Base-by-base conservation (phyloP, 2,888 invertebrate species). In the Halictus quadricinctus region DNA sequence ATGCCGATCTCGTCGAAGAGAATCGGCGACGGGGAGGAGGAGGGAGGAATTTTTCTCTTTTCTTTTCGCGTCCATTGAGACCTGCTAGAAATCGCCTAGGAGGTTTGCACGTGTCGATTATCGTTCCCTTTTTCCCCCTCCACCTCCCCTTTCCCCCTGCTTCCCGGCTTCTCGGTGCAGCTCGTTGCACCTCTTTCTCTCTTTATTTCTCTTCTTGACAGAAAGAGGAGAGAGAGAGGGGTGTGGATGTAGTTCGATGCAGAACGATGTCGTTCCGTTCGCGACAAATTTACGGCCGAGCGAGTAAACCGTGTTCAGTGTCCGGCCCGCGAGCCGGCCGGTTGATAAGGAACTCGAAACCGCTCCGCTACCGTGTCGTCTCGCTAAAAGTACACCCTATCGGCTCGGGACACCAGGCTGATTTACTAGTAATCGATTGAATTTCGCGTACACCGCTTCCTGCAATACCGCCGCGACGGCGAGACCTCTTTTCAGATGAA, bases 81-180 rank as follows among this genome's bases (percentile, higher is more conserved):
- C 54, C 60, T 69, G 74, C 41, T 60, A 78, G 80, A 77, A 86
- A 78, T 81, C 85, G 76, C 41, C 36, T 66, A 64, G 73, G 58
- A 78, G 73, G 73, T 82, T 83, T 73, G 72, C 83, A 48, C 73
- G 73, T 60, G 79, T 46, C 79, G 74, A 79, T 79, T 73, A 73
- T 54, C 41, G 25, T 70, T 54, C 50, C 69, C 50, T 75, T 25
- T n/a, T 25, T 58, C 25, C n/a, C 18, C 8, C 15, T 15, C 48
- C 5, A 13, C 5, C 48, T 48, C 48, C 15, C 48, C 6, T 18
- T 18, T 36, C 3, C 29, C 15, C 64, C 15, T 64, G 29, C 7
- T 64, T 64, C 64, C 64, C 29, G 29, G 7, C 64, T 64, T 7
- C 18, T 2, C 29, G 25, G 29, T 29, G 36, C 41, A 41, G 36